Percentiles rank a stretch among this genome's conserved stretches.
These are phyloP conservation scores for Ammospiza caudacuta DNA, from an alignment of 2,113 vertebrate species.

Conservation along the genomic window DNA sequence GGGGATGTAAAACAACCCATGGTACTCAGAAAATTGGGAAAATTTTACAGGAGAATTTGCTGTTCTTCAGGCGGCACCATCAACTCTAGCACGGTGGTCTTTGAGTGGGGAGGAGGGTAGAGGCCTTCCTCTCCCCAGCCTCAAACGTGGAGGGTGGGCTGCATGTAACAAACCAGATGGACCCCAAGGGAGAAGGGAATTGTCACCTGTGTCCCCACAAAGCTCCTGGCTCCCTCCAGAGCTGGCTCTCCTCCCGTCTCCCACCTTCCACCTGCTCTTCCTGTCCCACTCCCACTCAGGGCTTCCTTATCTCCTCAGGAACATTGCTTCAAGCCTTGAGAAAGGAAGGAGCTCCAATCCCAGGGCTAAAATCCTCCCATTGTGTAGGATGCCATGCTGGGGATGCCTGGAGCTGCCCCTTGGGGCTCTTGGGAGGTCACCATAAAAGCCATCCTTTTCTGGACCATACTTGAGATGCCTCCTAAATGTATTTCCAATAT, in stretches of 20 bases:
- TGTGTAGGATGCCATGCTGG: background rate
- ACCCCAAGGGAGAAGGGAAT: background rate
- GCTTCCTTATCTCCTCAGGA: background rate
- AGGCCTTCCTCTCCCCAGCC: background rate
- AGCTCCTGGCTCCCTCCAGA: background rate
- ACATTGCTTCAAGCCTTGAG: background rate
- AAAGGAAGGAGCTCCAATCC: background rate
- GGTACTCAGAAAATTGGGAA: accelerated
- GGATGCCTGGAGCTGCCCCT: background rate
- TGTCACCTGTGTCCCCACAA: background rate
- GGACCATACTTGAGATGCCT: background rate
- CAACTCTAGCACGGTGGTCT: accelerated
- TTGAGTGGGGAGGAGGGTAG: background rate
- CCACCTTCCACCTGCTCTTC: accelerated
- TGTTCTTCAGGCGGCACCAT: accelerated
- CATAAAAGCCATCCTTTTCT: background rate
- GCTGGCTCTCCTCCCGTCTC: background rate
- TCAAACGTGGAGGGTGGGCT: accelerated
- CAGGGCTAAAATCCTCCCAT: background rate
- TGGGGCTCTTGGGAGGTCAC: background rate
- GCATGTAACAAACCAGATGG: background rate
- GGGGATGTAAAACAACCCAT: background rate
- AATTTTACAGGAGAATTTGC: background rate
- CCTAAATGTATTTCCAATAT: background rate
- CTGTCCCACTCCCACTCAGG: background rate